Conservation (phyloP, 1,140 invertebrate genomes). For the Anastrepha ludens region DNA sequence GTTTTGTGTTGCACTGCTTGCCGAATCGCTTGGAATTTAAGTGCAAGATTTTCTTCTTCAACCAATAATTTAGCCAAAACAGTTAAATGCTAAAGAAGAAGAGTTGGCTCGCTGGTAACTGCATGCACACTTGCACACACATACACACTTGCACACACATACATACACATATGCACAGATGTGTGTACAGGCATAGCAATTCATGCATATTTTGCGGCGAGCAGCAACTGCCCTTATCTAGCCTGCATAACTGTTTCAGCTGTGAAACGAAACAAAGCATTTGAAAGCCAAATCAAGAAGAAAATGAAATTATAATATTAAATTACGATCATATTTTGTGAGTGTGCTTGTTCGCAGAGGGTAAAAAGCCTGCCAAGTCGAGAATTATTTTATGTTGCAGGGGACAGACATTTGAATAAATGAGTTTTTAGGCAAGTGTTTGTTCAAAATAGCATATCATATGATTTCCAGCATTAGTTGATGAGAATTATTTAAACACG, state of each 20-base stretch:
- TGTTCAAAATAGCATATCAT: no score
- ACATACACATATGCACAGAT: background rate
- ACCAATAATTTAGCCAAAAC: background rate
- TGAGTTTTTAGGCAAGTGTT: conserved; percentile 57
- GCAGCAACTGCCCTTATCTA: background rate
- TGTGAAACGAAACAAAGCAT: background rate
- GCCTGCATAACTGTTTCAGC: background rate
- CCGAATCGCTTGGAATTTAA: background rate
- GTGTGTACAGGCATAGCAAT: no score
- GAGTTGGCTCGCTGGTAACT: background rate
- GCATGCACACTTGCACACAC: background rate
- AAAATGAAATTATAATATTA: conserved; percentile 31
- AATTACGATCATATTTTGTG: conserved; percentile 53
- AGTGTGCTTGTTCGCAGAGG: conserved; percentile 58
- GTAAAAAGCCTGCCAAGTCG: conserved; percentile 74
- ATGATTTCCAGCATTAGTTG: no score
- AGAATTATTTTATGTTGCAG: conserved; percentile 70
- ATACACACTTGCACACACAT: background rate
- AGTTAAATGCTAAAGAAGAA: background rate
- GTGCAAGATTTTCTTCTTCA: background rate
- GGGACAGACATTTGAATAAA: conserved; percentile 68
- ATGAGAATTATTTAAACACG: no score
- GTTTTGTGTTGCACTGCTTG: conserved; percentile 21
- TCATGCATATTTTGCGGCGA: background rate
- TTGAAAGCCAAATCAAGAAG: conserved; percentile 31